A percentile compares a stretch with the other conserved stretches of the same genome.
phyloP scores from a whole-genome alignment of 2,888 invertebrate species.

The Furcula furcula region DNA sequence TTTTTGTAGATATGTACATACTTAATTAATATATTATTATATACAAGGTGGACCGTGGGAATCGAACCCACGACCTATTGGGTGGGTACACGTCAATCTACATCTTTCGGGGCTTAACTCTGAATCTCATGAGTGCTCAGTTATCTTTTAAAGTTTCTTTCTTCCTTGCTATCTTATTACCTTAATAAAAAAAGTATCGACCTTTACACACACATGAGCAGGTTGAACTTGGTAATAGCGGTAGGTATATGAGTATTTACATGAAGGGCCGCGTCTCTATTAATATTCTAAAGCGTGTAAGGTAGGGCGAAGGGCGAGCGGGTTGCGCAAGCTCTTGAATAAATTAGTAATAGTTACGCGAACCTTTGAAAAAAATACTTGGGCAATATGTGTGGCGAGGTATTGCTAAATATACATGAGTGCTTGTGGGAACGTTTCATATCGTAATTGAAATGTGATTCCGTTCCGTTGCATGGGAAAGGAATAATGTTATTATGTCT shows the following conservation, averaged over 20 bases:
- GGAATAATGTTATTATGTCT: no score
- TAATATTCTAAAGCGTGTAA: slow-evolving; percentile 33
- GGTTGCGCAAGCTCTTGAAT: slow-evolving; percentile 36
- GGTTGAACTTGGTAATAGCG: slow-evolving; percentile 23
- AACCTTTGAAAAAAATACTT: slow-evolving; percentile 35
- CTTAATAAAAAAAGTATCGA: neutral
- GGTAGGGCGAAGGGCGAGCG: slow-evolving; percentile 33
- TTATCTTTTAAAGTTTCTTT: no score
- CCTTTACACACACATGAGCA: slow-evolving; percentile 13
- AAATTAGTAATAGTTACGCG: slow-evolving; percentile 33
- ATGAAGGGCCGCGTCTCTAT: slow-evolving; percentile 31
- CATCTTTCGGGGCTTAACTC: no score
- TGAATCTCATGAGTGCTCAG: no score
- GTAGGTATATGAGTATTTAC: slow-evolving; percentile 32
- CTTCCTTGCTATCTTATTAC: neutral
- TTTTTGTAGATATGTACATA: no score
- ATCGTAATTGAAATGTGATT: slow-evolving; percentile 18
- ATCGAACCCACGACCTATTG: no score
- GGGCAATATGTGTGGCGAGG: slow-evolving; percentile 22
- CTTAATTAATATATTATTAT: no score
- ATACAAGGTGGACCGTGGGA: no score
- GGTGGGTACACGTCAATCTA: no score
- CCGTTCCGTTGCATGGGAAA: slow-evolving; percentile 13
- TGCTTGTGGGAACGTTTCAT: slow-evolving; percentile 9
- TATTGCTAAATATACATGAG: slow-evolving; percentile 30